phyloP scores from a whole-genome alignment of 2,888 invertebrate species.

The Elysia crispata region DNA sequence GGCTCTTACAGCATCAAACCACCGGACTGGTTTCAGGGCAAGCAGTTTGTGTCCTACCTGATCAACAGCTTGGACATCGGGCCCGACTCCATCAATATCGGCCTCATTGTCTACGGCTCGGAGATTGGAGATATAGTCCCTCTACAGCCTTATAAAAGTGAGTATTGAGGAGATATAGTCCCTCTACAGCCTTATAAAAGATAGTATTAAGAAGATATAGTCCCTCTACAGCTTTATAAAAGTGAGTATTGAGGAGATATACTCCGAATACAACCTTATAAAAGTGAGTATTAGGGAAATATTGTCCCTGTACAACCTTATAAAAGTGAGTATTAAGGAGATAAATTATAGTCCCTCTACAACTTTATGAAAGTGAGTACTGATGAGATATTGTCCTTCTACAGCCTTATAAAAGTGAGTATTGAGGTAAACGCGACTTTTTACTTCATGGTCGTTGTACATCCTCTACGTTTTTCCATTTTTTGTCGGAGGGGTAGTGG shows the following conservation, averaged over 20 bases:
- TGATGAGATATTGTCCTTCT: slow-evolving; percentile 60
- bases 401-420: slow-evolving; percentile 61
- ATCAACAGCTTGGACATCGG: slow-evolving; percentile 55
- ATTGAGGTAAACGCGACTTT: no score
- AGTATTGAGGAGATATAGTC: slow-evolving; percentile 60
- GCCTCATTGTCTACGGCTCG: slow-evolving; percentile 65
- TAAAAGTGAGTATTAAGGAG: no score
- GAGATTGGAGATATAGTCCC: slow-evolving; percentile 60
- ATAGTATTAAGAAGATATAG: slow-evolving; percentile 60
- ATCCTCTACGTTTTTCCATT: no score
- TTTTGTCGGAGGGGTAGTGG: no score
- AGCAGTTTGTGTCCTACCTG: slow-evolving; percentile 63
- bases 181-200: slow-evolving; percentile 62
- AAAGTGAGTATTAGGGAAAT: no score
- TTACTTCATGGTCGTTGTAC: no score
- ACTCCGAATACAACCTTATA: slow-evolving; percentile 60
- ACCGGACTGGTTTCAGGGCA: slow-evolving; percentile 61
- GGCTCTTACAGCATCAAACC: slow-evolving; percentile 65
- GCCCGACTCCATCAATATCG: slow-evolving; percentile 48
- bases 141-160: slow-evolving; percentile 62
- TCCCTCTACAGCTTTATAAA: slow-evolving; percentile 61
- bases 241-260: slow-evolving; percentile 62
- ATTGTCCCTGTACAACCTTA: no score
- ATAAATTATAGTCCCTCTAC: no score
- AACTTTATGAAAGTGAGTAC: no score